Percentiles rank a stretch among this genome's conserved stretches.
Evolutionary conservation across 2,113 vertebrate genomes (phyloP).

Genomic region (Ceyx margarethae): DNA sequence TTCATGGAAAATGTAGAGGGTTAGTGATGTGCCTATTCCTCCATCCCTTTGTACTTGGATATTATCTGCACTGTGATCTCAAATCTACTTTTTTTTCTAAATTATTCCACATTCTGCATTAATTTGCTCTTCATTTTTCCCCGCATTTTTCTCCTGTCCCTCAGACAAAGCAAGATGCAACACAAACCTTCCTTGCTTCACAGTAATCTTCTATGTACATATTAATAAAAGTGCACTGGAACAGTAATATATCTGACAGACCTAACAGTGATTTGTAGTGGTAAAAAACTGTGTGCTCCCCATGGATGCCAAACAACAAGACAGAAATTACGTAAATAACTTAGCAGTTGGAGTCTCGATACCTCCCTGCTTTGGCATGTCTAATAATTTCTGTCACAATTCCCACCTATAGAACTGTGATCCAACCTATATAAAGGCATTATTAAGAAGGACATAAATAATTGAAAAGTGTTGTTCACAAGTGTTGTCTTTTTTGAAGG

Average conservation of each 20-base stretch:
- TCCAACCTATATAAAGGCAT: background rate
- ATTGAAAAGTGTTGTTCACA: background rate
- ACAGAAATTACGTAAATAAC: background rate
- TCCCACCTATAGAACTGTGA: background rate
- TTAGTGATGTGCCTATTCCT: background rate
- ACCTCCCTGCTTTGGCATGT: background rate
- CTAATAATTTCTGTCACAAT: background rate
- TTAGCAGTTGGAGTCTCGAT: background rate
- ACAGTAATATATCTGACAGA: background rate
- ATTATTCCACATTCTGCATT: background rate
- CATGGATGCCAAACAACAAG: background rate
- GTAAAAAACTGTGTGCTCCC: background rate
- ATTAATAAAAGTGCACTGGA: background rate
- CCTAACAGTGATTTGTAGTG: background rate
- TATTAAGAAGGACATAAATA: background rate
- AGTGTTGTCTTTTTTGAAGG: background rate
- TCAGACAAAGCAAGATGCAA: background rate
- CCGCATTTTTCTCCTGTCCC: background rate
- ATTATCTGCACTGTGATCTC: background rate
- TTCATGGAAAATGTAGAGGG: background rate
- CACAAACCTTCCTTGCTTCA: fast-evolving
- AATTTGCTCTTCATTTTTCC: background rate
- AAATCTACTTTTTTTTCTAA: background rate
- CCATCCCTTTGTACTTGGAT: background rate
- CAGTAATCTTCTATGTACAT: background rate